These are phyloP conservation scores for Polyergus mexicanus DNA, from an alignment of 1,140 invertebrate species.

Conservation along the genomic window DNA sequence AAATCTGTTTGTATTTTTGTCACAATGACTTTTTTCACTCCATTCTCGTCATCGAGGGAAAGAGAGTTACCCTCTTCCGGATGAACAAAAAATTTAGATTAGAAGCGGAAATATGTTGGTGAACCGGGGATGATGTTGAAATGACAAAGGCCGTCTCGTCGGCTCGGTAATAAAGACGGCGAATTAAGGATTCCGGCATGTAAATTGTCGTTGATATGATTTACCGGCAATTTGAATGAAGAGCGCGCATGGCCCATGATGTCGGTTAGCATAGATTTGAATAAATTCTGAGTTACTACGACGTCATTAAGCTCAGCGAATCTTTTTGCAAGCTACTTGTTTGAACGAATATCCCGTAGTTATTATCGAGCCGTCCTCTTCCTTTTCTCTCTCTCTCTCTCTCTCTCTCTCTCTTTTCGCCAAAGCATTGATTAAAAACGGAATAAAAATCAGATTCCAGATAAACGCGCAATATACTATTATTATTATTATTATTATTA, in stretches of 20 bases:
- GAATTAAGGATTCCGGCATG: constrained; percentile 73
- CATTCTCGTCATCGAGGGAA: background rate
- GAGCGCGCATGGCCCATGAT: constrained; percentile 70
- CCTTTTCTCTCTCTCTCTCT: too few relatives aligned
- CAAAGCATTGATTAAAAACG: background rate
- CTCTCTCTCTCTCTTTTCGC: too few relatives aligned
- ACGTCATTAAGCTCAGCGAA: constrained; percentile 78
- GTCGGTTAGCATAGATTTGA: constrained; percentile 81
- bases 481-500: constrained; percentile 3
- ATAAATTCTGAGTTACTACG: constrained; percentile 78
- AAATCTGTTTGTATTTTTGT: too few relatives aligned
- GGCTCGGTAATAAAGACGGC: constrained; percentile 61
- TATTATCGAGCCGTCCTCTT: constrained; percentile 20
- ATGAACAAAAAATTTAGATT: constrained; percentile 26
- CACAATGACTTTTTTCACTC: background rate
- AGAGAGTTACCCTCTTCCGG: background rate
- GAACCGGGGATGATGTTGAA: constrained; percentile 26
- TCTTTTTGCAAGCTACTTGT: constrained; percentile 72
- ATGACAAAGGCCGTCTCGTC: constrained; percentile 63
- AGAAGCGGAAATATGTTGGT: constrained; percentile 16
- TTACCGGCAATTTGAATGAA: constrained; percentile 78
- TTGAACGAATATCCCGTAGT: constrained; percentile 48
- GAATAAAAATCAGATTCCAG: background rate
- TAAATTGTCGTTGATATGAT: constrained; percentile 77
- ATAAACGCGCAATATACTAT: background rate